Conservation (phyloP, 2,797 vertebrate genomes). For the Falco concolor region DNA sequence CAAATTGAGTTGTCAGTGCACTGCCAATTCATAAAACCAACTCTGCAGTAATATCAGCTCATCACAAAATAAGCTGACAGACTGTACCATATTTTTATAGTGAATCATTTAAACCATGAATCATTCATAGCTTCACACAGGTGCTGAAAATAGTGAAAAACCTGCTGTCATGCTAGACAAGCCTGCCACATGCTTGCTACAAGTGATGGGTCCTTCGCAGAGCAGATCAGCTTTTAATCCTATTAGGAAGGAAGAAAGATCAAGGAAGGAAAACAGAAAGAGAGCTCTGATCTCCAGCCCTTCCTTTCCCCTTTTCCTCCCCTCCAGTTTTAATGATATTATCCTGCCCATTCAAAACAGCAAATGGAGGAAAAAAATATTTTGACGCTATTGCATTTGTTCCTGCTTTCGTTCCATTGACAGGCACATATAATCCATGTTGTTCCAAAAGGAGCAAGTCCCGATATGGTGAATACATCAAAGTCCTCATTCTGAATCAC, state of each 20-base stretch:
- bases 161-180: conserved; percentile 18
- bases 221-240: background rate
- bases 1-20: conserved; percentile 51
- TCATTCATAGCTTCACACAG: conserved; percentile 50
- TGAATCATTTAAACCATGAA: conserved; percentile 60
- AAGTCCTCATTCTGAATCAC: background rate
- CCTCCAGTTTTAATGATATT: background rate
- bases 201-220: background rate
- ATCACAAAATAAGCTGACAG: conserved; percentile 49
- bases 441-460: conserved; percentile 7
- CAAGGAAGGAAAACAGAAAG: background rate
- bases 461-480: background rate
- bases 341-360: background rate
- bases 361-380: background rate
- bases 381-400: background rate
- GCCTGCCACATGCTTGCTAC: background rate
- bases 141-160: conserved; percentile 45
- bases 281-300: background rate
- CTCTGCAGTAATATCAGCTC: conserved; percentile 21
- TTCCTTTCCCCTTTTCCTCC: background rate
- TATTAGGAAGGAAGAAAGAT: background rate
- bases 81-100: conserved; percentile 44
- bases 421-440: background rate
- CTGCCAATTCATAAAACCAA: conserved; percentile 54
- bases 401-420: background rate